Evolutionary conservation across 2,113 vertebrate species (phyloP).

Genomic region (Aldabrachelys gigantea): DNA sequence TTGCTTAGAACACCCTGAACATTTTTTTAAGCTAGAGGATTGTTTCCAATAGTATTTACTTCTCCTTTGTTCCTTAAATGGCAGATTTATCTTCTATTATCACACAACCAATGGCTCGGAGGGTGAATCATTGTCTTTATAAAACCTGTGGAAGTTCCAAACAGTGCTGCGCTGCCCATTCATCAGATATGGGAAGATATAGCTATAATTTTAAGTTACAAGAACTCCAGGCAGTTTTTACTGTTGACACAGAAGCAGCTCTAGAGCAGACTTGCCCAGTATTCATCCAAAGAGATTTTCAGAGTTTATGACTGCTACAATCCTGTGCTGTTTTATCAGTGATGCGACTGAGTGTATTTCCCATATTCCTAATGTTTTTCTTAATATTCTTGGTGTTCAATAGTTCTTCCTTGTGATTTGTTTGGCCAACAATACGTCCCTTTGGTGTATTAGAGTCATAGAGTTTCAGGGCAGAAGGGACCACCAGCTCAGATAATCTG

Average conservation of each 20-base stretch:
- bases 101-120: background rate
- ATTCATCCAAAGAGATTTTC: conserved; percentile 23
- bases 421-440: background rate
- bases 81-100: conserved; percentile 64
- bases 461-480: background rate
- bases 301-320: conserved; percentile 20
- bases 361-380: accelerated
- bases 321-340: background rate
- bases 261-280: background rate
- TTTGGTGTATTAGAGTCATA: background rate
- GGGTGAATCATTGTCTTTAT: conserved; percentile 38
- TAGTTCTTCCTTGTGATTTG: background rate
- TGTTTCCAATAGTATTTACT: background rate
- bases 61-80: conserved; percentile 19
- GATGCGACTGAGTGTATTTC: background rate
- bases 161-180: background rate
- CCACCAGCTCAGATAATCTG: background rate
- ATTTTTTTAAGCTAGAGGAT: background rate
- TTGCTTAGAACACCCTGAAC: background rate
- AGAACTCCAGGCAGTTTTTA: conserved; percentile 8
- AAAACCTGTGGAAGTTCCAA: conserved; percentile 40
- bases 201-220: conserved; percentile 37
- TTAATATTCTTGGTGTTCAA: background rate
- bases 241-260: background rate
- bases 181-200: conserved; percentile 23